Base-by-base conservation (phyloP, 2,797 vertebrate species). In the Amazona finschi region DNA sequence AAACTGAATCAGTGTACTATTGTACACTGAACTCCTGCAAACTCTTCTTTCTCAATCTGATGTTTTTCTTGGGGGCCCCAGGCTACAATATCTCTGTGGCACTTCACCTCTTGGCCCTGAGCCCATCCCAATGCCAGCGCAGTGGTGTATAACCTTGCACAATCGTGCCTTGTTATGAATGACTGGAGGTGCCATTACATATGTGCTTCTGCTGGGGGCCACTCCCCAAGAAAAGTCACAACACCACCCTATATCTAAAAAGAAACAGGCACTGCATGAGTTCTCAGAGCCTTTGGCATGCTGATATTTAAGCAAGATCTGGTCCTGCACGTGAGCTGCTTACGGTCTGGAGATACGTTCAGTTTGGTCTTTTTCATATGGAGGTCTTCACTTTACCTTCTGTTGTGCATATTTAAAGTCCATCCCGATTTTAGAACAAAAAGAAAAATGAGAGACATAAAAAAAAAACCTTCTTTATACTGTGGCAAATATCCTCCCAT, bases 41-140 rank as follows among this genome's bases (percentile, higher is more conserved):
- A 60, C 82, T 66, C 53, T 2, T 33, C 60, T 13, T 80, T 90
- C 93, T 92, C 93, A 71, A 85, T n/a, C 73, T 47, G 61, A 8
- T 61, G 82, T 87, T 91, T 94, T 79, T 38, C 83, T 75, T 9
- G 25, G 79, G 65, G 72, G 95, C 93, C 75, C 46, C 71, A 76
- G 94, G 93, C 91, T 96, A 89, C 81, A 85, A 60, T 31, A 69
- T 49, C 74, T 67, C 60, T 11, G 20, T 72, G 86, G 52, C 71
- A 61, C 83, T 87, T 92, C 84, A 71, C 47, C 67, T 79, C 65
- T 53, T 94, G 86, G 81, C 88, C 69, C 5, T 2, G 44, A 72
- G 93, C 88, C 86, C 75, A 36, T 74, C 19, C 0, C 0, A 8
- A 53, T 79, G 60, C 65, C 15, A n/a, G 58, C 4, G 1, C 47